Conservation (phyloP, 1,140 invertebrate species). For the Pinna nobilis region DNA sequence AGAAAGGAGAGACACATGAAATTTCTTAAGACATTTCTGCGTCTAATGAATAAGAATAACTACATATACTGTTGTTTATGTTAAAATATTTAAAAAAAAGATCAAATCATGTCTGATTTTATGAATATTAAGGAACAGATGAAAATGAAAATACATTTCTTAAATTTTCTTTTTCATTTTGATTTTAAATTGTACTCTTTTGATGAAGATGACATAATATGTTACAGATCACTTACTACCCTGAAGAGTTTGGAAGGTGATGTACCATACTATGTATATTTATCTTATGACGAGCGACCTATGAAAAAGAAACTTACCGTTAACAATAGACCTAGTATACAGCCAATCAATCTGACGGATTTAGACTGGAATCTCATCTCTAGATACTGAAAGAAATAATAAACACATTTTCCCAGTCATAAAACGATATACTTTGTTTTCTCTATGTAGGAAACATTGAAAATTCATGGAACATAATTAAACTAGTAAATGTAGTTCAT, state of each 20-base stretch:
- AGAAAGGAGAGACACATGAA: not conserved
- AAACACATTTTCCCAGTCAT: not conserved
- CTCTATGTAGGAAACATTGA: not conserved
- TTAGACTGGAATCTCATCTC: slow-evolving; percentile 30
- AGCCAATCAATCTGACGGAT: slow-evolving; percentile 6
- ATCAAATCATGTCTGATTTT: too few relatives aligned
- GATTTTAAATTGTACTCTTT: not conserved
- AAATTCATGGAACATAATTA: not conserved
- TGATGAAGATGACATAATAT: not conserved
- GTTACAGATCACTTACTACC: too few relatives aligned
- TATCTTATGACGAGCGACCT: too few relatives aligned
- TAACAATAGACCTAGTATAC: slow-evolving; percentile 21
- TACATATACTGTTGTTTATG: too few relatives aligned
- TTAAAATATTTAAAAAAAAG: too few relatives aligned
- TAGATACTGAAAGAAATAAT: slow-evolving; percentile 17
- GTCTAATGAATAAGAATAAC: too few relatives aligned
- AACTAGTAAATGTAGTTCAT: too few relatives aligned
- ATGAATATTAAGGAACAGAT: too few relatives aligned
- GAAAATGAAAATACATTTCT: too few relatives aligned
- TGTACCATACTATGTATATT: too few relatives aligned
- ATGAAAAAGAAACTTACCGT: slow-evolving; percentile 6
- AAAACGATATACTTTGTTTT: not conserved
- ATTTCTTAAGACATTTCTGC: not conserved
- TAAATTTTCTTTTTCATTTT: not conserved
- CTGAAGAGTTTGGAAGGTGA: too few relatives aligned